These are phyloP conservation scores for Melitaea cinxia DNA, from an alignment of 1,140 invertebrate genomes.

Conservation along the genomic window DNA sequence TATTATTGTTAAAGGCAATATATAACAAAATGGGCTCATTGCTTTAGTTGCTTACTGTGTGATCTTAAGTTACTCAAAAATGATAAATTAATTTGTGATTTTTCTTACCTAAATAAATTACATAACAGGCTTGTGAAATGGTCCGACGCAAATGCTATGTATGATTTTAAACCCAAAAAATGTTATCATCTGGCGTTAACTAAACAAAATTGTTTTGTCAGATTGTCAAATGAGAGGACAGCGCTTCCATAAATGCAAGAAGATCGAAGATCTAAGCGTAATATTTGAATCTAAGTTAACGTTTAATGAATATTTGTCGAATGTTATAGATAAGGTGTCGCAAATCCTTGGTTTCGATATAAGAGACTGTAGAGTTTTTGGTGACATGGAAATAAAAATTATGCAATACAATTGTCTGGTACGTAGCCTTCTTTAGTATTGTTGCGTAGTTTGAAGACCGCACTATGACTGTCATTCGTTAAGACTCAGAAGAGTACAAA, in stretches of 20 bases:
- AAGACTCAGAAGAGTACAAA: not conserved
- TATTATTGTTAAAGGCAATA: too few relatives aligned
- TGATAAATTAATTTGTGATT: not conserved
- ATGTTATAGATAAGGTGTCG: not conserved
- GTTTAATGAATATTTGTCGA: not conserved
- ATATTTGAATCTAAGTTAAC: slow-evolving; percentile 1
- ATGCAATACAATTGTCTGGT: not conserved
- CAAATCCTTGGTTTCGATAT: not conserved
- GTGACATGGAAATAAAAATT: not conserved
- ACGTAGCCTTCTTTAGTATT: not conserved
- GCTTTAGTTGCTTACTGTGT: not conserved
- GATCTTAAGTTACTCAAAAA: slow-evolving; percentile 10
- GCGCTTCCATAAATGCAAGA: not conserved
- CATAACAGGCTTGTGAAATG: not conserved
- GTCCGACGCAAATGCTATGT: not conserved
- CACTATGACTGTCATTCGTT: not conserved
- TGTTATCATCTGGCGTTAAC: not conserved
- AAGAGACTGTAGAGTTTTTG: not conserved
- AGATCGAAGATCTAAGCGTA: not conserved
- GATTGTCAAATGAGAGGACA: not conserved
- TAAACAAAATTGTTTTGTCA: not conserved
- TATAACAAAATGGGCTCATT: slow-evolving; percentile 6
- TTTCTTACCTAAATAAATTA: not conserved
- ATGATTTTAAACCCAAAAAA: not conserved
- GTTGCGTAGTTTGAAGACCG: slow-evolving; percentile 5